phyloP scores from a whole-genome alignment of 2,113 vertebrate genomes.

The Apodemus speciosus region DNA sequence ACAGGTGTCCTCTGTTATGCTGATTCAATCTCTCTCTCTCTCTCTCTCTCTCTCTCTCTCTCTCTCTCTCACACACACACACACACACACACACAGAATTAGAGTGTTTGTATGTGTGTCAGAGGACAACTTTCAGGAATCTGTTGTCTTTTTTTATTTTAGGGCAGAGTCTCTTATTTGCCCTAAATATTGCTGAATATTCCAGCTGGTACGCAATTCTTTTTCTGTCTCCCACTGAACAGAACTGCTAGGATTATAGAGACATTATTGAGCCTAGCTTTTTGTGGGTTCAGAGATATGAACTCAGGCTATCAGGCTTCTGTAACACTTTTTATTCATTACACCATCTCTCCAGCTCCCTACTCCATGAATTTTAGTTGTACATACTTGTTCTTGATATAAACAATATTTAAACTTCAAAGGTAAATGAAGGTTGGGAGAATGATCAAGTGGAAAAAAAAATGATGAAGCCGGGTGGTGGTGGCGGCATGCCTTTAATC shows the following conservation, averaged over 20 bases:
- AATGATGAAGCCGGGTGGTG: too few species aligned
- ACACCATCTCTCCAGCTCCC: background rate
- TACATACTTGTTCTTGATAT: too few species aligned
- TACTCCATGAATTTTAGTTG: too few species aligned
- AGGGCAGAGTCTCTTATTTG: background rate
- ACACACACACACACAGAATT: too few species aligned
- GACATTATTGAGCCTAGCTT: background rate
- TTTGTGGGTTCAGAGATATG: background rate
- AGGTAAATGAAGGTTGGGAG: too few species aligned
- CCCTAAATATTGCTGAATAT: background rate
- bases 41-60: too few species aligned
- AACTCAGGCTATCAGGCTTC: background rate
- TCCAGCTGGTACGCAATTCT: background rate
- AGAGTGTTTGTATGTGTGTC: background rate
- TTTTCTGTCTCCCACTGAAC: background rate
- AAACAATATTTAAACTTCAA: too few species aligned
- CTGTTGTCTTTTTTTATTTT: background rate
- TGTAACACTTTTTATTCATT: background rate
- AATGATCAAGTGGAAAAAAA: too few species aligned
- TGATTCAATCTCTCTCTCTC: background rate
- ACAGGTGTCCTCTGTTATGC: background rate
- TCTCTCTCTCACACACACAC: too few species aligned
- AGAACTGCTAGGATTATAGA: background rate
- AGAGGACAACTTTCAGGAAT: background rate
- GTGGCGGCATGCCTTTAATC: too few species aligned